These are phyloP conservation scores for Gymnocephalus cernua DNA, from an alignment of 2,113 vertebrate species.

Conservation along the genomic window DNA sequence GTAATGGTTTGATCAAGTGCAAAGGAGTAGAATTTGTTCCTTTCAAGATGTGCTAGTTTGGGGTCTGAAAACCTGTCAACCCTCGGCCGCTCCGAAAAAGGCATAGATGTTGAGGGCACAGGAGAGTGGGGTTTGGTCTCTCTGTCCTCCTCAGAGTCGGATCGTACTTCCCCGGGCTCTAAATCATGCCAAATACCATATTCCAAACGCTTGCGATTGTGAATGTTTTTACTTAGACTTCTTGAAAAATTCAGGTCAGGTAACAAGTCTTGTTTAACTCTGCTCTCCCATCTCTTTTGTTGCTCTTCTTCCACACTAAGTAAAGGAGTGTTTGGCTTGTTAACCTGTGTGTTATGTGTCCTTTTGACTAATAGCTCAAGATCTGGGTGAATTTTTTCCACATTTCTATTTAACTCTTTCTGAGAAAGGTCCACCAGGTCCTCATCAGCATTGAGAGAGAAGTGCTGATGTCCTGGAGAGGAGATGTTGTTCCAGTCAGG, in stretches of 20 bases:
- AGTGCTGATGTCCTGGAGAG: slow-evolving; percentile 88
- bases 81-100: slow-evolving; percentile 92
- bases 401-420: slow-evolving; percentile 89
- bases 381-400: slow-evolving; percentile 89
- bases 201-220: slow-evolving; percentile 88
- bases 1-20: slow-evolving; percentile 98
- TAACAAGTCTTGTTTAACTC: slow-evolving; percentile 89
- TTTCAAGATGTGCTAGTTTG: slow-evolving; percentile 91
- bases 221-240: slow-evolving; percentile 89
- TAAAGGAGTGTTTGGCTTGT: slow-evolving; percentile 88
- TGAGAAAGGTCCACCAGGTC: slow-evolving; percentile 86
- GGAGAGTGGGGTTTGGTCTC: slow-evolving; percentile 92
- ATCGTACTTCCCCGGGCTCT: slow-evolving; percentile 96
- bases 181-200: slow-evolving; percentile 90
- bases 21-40: slow-evolving; percentile 97
- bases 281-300: slow-evolving; percentile 89
- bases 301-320: slow-evolving; percentile 90
- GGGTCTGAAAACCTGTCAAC: slow-evolving; percentile 93
- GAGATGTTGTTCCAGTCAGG: slow-evolving; percentile 88
- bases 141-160: slow-evolving; percentile 94
- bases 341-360: slow-evolving; percentile 86
- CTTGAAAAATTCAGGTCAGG: slow-evolving; percentile 90
- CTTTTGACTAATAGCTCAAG: slow-evolving; percentile 89
- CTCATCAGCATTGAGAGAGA: slow-evolving; percentile 88
- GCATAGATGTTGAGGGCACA: slow-evolving; percentile 88